Conservation (phyloP, 2,113 vertebrate genomes). For the Trematomus loennbergii region DNA sequence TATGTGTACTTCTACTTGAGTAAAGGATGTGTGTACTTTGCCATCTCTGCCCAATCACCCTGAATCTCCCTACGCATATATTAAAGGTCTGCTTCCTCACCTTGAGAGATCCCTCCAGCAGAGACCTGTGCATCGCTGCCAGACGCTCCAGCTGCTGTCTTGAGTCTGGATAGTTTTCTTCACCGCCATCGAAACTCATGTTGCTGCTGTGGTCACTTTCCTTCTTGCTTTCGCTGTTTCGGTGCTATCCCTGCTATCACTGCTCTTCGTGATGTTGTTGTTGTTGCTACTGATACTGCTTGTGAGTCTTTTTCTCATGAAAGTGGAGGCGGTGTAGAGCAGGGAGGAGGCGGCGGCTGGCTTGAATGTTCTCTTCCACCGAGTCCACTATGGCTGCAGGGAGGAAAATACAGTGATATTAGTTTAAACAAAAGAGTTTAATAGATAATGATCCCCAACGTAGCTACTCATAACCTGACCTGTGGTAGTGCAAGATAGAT, state of each 20-base stretch:
- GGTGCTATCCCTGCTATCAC: background rate
- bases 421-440: background rate
- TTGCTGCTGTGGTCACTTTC: background rate
- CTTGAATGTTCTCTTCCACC: constrained; percentile 85
- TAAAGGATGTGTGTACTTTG: too few relatives aligned
- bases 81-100: constrained; percentile 36
- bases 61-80: too few relatives aligned
- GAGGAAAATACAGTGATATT: background rate
- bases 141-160: constrained; percentile 83
- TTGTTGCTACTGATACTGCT: constrained; percentile 45
- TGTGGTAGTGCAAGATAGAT: too few relatives aligned
- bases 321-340: constrained; percentile 80
- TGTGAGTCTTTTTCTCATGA: constrained; percentile 44
- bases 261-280: constrained; percentile 32
- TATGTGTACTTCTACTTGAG: too few relatives aligned
- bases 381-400: constrained; percentile 84
- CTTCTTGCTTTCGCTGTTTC: background rate
- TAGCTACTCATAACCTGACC: too few relatives aligned
- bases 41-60: too few relatives aligned
- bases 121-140: constrained; percentile 83
- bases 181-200: background rate
- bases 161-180: constrained; percentile 33
- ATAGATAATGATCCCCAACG: background rate
- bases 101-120: constrained; percentile 85
- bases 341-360: constrained; percentile 89